Percentiles rank a stretch among this genome's conserved stretches.
These are phyloP conservation scores for Poecilia velifera DNA, from an alignment of 2,797 vertebrate genomes.

Conservation along the genomic window DNA sequence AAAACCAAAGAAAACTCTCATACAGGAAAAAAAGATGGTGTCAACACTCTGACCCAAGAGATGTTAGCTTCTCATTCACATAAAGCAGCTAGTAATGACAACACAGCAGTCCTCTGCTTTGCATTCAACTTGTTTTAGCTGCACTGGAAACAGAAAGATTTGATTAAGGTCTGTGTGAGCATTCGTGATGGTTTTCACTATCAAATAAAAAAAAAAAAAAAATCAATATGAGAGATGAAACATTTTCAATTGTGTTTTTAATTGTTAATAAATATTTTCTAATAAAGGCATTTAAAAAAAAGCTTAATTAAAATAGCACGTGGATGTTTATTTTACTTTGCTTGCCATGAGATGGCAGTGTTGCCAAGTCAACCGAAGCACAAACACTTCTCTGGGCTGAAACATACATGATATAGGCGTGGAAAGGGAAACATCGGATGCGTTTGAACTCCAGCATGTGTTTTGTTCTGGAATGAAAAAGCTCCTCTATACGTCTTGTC, in stretches of 20 bases:
- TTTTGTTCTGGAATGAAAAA: conserved; percentile 3
- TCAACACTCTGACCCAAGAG: conserved; percentile 18
- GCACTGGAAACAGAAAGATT: neutral
- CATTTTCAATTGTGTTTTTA: conserved; percentile 10
- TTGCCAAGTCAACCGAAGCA: conserved; percentile 75
- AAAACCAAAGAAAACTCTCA: conserved; percentile 26
- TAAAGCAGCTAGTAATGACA: neutral
- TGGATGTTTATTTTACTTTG: conserved; percentile 23
- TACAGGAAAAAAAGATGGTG: conserved; percentile 2
- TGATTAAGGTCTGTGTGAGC: conserved; percentile 14
- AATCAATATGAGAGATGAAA: neutral
- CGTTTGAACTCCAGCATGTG: conserved; percentile 4
- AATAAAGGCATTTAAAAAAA: conserved; percentile 34
- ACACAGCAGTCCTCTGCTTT: neutral
- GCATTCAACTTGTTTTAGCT: conserved; percentile 7
- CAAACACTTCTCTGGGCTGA: conserved; percentile 26
- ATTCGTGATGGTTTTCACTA: conserved; percentile 20
- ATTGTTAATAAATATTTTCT: conserved; percentile 30
- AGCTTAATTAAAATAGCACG: neutral
- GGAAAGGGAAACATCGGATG: neutral
- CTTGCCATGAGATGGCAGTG: conserved; percentile 83
- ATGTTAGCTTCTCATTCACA: conserved; percentile 4
- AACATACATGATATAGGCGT: conserved; percentile 49
- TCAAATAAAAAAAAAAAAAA: neutral
- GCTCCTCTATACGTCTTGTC: neutral